Percentiles rank a stretch among this genome's conserved stretches.
Evolutionary conservation across 2,113 vertebrate genomes (phyloP).

Genomic region (Orientallactaga bullata): DNA sequence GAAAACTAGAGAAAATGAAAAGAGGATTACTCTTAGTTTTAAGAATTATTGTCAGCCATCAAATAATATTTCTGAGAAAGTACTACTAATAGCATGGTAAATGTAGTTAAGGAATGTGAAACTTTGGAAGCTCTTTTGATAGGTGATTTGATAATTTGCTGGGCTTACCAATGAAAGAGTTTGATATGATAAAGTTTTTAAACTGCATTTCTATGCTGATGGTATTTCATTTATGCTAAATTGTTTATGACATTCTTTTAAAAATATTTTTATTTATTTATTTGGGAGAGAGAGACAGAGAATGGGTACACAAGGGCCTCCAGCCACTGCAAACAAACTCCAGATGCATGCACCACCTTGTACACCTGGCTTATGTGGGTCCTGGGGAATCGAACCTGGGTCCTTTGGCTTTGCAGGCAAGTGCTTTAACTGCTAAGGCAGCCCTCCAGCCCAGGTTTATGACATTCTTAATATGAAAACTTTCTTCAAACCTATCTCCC

Average conservation of each 20-base stretch:
- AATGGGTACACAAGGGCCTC: no score
- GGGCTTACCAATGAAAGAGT: conserved; percentile 7
- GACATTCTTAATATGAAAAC: conserved; percentile 12
- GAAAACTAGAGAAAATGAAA: conserved; percentile 29
- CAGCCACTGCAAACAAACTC: no score
- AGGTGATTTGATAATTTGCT: conserved; percentile 57
- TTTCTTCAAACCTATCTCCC: conserved; percentile 31
- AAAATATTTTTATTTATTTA: no score
- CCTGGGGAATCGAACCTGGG: no score
- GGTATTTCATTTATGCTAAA: conserved; percentile 46
- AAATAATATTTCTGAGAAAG: conserved; percentile 46
- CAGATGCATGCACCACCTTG: no score
- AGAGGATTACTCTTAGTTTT: conserved; percentile 9
- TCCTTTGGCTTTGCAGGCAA: no score
- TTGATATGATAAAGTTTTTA: conserved; percentile 7
- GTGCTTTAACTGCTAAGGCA: no score
- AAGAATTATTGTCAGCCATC: conserved; percentile 36
- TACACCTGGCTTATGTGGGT: no score
- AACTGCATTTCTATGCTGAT: conserved; percentile 45
- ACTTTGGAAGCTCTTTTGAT: conserved; percentile 43
- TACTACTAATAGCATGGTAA: conserved; percentile 1
- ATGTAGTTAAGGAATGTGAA: conserved; percentile 62
- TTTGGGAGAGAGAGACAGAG: no score
- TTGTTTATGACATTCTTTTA: conserved; percentile 52
- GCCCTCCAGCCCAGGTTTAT: background rate